phyloP scores from a whole-genome alignment of 2,888 invertebrate genomes.

The Allophyes oxyacanthae region DNA sequence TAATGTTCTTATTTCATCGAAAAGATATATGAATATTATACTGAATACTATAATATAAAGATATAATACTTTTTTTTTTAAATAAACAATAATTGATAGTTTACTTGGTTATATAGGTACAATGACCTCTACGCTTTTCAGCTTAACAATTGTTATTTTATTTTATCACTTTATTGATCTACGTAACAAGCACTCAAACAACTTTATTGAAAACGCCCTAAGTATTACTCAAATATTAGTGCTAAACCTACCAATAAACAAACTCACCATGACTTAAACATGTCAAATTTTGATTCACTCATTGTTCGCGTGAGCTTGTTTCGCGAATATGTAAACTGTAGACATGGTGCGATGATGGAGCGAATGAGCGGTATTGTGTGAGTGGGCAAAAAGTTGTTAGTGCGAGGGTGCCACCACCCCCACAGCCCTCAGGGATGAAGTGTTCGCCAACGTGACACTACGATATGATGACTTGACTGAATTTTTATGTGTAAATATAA shows the following conservation, averaged over 20 bases:
- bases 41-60: too few species aligned
- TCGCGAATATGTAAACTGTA: slow-evolving; percentile 74
- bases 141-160: too few species aligned
- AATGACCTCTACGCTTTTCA: too few species aligned
- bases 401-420: slow-evolving; percentile 63
- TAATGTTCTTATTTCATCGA: too few species aligned
- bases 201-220: slow-evolving; percentile 58
- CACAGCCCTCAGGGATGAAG: slow-evolving; percentile 48
- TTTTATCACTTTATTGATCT: too few species aligned
- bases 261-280: slow-evolving; percentile 75
- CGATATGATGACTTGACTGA: slow-evolving; percentile 60
- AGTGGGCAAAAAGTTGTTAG: slow-evolving; percentile 78
- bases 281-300: slow-evolving; percentile 77
- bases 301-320: slow-evolving; percentile 73
- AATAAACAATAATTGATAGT: too few species aligned
- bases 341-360: slow-evolving; percentile 72
- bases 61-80: too few species aligned
- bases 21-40: too few species aligned
- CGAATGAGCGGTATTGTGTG: slow-evolving; percentile 68
- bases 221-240: slow-evolving; percentile 71
- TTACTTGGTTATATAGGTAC: too few species aligned
- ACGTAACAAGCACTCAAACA: slow-evolving; percentile 19
- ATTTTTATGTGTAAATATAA: slow-evolving; percentile 31
- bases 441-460: slow-evolving; percentile 45
- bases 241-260: slow-evolving; percentile 73